Conservation (phyloP, 2,797 vertebrate species). For the Emydoidea blandingii region DNA sequence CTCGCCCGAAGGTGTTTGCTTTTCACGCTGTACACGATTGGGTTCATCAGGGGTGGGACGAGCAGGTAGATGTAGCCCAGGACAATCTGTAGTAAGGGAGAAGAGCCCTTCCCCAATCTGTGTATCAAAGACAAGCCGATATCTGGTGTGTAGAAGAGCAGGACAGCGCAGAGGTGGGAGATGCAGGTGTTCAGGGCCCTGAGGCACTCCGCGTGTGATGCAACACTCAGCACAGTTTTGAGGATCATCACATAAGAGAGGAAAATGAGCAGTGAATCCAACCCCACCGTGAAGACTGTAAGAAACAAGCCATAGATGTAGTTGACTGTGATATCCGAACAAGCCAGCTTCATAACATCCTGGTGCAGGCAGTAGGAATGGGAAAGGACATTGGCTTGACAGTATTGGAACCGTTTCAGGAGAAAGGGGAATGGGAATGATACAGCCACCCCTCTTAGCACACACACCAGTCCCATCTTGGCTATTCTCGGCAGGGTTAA, state of each 20-base stretch:
- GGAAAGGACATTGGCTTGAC: too few relatives aligned
- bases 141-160: slow-evolving; percentile 71
- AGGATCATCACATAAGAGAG: neutral
- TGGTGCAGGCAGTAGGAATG: too few relatives aligned
- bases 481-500: too few relatives aligned
- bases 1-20: slow-evolving; percentile 36
- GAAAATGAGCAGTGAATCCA: neutral
- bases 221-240: neutral
- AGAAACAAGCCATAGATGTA: neutral
- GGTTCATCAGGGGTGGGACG: slow-evolving; percentile 72
- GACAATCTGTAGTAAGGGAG: slow-evolving; percentile 47
- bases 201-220: neutral
- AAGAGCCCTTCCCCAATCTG: slow-evolving; percentile 33
- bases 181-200: slow-evolving; percentile 78
- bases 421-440: too few relatives aligned
- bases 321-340: too few relatives aligned
- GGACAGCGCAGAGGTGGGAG: slow-evolving; percentile 76
- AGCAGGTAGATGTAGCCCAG: slow-evolving; percentile 63
- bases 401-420: too few relatives aligned
- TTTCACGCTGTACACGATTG: slow-evolving; percentile 68
- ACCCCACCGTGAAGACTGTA: neutral
- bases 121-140: slow-evolving; percentile 52
- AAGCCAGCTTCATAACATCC: too few relatives aligned
- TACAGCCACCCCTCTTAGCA: too few relatives aligned
- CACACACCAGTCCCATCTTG: too few relatives aligned